phyloP scores from a whole-genome alignment of 1,140 invertebrate species.

The Acromyrmex heyeri region DNA sequence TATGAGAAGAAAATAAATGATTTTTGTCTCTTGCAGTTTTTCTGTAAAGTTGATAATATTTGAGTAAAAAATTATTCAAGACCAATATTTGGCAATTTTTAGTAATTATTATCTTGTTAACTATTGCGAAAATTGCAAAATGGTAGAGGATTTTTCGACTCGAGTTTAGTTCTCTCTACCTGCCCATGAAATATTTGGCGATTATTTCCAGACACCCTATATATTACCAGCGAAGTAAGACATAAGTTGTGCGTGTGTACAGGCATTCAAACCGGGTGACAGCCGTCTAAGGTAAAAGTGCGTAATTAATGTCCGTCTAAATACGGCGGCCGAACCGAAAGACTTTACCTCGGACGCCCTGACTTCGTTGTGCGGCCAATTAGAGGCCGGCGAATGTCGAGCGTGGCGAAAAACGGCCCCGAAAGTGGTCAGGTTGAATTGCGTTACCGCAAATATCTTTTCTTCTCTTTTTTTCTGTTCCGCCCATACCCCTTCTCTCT shows the following conservation, averaged over 20 bases:
- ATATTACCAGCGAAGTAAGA: slow-evolving; percentile 59
- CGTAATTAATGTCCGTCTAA: slow-evolving; percentile 77
- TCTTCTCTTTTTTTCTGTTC: not conserved
- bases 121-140: too few species aligned
- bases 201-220: too few species aligned
- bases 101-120: too few species aligned
- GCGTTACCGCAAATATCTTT: slow-evolving; percentile 64
- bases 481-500: not conserved
- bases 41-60: too few species aligned
- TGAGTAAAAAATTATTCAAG: too few species aligned
- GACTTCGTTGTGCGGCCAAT: slow-evolving; percentile 59
- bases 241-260: slow-evolving; percentile 46
- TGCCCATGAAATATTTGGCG: too few species aligned
- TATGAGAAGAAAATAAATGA: too few species aligned
- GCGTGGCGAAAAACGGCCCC: slow-evolving; percentile 58
- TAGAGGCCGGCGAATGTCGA: slow-evolving; percentile 69
- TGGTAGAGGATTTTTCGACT: too few species aligned
- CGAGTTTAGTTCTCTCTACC: too few species aligned
- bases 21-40: too few species aligned
- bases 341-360: slow-evolving; percentile 47
- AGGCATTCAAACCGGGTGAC: slow-evolving; percentile 65
- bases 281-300: slow-evolving; percentile 74
- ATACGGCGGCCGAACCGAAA: slow-evolving; percentile 72
- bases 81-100: too few species aligned
- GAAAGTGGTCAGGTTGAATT: slow-evolving; percentile 34